Conservation (phyloP, 2,797 vertebrate genomes). For the Eulemur albifrons region DNA sequence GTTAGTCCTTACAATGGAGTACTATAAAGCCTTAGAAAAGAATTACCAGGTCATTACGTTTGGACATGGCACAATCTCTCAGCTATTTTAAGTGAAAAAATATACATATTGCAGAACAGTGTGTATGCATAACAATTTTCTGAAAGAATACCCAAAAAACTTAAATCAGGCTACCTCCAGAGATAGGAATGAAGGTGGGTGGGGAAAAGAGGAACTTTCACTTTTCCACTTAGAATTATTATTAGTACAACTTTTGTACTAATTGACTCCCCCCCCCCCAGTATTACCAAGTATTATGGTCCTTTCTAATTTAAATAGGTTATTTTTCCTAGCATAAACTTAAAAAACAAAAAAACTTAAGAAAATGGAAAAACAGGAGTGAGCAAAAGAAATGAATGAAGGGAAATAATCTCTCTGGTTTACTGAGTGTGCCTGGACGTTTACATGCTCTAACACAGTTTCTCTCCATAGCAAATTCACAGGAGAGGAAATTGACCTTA, state of each 20-base stretch:
- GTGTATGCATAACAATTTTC: neutral
- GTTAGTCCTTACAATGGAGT: neutral
- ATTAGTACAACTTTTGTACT: neutral
- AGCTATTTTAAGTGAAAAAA: neutral
- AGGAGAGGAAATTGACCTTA: neutral
- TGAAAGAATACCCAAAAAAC: neutral
- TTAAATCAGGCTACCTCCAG: neutral
- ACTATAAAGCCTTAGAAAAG: neutral
- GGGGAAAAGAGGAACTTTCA: neutral
- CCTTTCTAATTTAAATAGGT: neutral
- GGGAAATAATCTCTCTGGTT: neutral
- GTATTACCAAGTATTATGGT: neutral
- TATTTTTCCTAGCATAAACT: constrained; percentile 37
- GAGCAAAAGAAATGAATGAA: neutral
- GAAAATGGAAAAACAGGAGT: neutral
- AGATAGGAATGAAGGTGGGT: neutral
- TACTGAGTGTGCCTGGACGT: neutral
- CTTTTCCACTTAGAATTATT: neutral
- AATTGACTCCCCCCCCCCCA: neutral
- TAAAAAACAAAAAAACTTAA: neutral
- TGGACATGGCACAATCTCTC: neutral
- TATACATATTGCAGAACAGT: neutral
- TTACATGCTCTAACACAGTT: neutral
- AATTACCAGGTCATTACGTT: neutral
- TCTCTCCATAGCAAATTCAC: neutral